Evolutionary conservation across 2,797 vertebrate genomes (phyloP).

Genomic region (Phoebastria nigripes): DNA sequence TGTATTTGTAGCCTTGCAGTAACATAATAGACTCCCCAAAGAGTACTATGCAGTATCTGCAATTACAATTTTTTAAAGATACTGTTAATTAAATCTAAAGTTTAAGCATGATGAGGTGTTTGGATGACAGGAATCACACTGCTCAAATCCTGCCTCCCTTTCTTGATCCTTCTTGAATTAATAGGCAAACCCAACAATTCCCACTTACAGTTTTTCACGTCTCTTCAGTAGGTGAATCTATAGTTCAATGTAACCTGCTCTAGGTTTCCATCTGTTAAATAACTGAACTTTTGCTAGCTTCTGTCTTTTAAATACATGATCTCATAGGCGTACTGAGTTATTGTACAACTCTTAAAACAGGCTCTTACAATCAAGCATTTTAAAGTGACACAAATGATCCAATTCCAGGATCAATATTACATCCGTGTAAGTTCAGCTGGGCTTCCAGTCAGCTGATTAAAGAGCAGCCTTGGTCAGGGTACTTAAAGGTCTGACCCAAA

Average conservation of each 20-base stretch:
- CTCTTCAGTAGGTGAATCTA: background rate
- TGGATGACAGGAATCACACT: background rate
- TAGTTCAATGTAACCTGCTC: background rate
- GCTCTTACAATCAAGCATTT: slow-evolving; percentile 3
- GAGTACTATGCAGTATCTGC: background rate
- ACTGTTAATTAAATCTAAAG: background rate
- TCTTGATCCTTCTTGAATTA: background rate
- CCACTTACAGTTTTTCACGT: background rate
- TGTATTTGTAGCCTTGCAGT: background rate
- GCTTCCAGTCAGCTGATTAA: background rate
- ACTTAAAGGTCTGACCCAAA: background rate
- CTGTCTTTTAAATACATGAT: background rate
- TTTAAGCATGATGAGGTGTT: background rate
- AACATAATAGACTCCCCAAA: background rate
- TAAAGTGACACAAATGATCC: background rate
- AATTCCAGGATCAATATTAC: background rate
- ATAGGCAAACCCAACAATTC: background rate
- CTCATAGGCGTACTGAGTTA: background rate
- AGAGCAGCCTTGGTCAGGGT: background rate
- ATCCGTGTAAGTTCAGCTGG: background rate
- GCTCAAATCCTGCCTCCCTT: background rate
- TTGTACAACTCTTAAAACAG: background rate
- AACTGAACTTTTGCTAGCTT: background rate
- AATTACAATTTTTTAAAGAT: background rate
- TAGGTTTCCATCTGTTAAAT: background rate